Evolutionary conservation across 2,888 invertebrate genomes (phyloP), one percentile per base, ranked within the genome.

Genomic region (Drosophila anomalipes): DNA sequence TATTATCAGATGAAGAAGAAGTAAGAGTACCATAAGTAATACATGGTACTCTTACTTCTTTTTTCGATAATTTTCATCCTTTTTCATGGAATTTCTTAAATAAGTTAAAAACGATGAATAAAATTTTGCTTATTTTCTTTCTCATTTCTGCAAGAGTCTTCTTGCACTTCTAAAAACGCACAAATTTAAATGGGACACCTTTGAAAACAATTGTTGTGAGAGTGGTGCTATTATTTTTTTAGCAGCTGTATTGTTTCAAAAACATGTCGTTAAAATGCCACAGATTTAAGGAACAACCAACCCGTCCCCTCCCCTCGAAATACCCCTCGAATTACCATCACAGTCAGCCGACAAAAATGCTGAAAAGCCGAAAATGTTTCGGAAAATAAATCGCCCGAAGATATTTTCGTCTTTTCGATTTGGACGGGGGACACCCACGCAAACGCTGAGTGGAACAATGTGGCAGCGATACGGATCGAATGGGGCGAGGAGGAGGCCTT

Each of bases 341-440:
- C 52, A 63, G 49, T 16, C 52, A 61, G 59, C 60, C 56, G 28
- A 70, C 72, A 77, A 84, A 83, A 73, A 56, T 67, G 74, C 61
- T 60, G 83, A 82, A 76, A 73, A 58, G 44, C 61, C 51, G 52
- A 83, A 79, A 70, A 79, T 76, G 68, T 67, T 52, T 69, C 44
- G 67, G 49, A 81, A 80, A 58, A 70, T 73, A 70, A 69, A 62
- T 73, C 41, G 53, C 51, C 39, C 60, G 58, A 69, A 59, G 70
- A 70, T 81, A 77, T 77, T 82, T 81, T 71, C 5, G 63, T 74
- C 53, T 49, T 47, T 47, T 47, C 47, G n/a, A 33, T 41, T 61
- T 4, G 47, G 26, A 26, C 41, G 26, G 9, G 26, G 9, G 30
- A 35, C 80, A 19, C 82, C 80, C 79, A 78, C 81, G 71, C 63